Base-by-base conservation (phyloP, 1,140 invertebrate species). In the Drosophila melanica region DNA sequence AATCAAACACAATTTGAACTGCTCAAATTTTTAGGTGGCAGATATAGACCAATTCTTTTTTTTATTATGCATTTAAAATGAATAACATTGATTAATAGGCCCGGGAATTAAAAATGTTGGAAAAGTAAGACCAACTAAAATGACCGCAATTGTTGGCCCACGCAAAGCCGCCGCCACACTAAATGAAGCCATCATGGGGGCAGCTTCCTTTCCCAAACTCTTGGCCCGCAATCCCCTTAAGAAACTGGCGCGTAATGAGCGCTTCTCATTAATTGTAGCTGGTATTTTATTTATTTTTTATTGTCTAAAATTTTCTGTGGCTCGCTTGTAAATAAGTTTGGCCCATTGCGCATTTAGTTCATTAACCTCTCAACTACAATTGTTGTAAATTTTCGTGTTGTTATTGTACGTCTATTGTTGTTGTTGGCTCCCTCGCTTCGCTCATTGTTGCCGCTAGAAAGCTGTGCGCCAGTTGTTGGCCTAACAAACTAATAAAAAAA, bases 331-430 rank as follows among this genome's bases (percentile, higher is more conserved):
- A 87, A 76, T 79, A 87, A 82, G 68, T 86, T 85, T 85, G 81
- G 77, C 77, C 81, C 81, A 86, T 85, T 85, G 81, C 81, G 81
- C 81, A 85, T 85, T 77, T 82, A 77, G 82, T 86, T 86, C 82
- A 86, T 86, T 87, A 86, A 86, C 82, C 82, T 87, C 84, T 79
- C 69, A 59, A 87, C 81, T 79, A 70, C 84, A 87, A 86, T 87
- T 87, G 84, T 87, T 86, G 79, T 89, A 79, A 67, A 87, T 79
- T 86, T 87, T 76, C 76, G 47, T 76, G 71, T 59, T 76, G 23
- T 64, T 71, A 47, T 65, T 58, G 65, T 42, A 16, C 51, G 42
- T 53, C 45, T 18, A 50, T 62, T 62, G 35, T 63, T 63, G 59
- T 51, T 63, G 62, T 27, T 44, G 41, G 55, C 55, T 58, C 41